phyloP scores from a whole-genome alignment of 2,888 invertebrate species.

The Scelioninae gen. 1 region DNA sequence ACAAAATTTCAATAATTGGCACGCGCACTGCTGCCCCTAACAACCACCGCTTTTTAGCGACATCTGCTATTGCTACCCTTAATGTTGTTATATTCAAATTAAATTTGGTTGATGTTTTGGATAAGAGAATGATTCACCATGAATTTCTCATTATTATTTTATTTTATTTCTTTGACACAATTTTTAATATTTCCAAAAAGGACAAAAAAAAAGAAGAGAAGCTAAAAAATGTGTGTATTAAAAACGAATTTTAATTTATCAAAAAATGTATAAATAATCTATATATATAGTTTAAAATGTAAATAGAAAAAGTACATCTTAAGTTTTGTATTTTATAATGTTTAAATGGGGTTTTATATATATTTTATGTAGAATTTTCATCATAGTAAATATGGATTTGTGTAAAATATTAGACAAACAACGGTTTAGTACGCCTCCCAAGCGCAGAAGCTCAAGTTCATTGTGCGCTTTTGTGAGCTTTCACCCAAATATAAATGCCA shows the following conservation, averaged over 20 bases:
- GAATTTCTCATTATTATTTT: not conserved
- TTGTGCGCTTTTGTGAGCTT: constrained; percentile 50
- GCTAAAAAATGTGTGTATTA: too few relatives aligned
- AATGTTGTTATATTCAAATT: constrained; percentile 56
- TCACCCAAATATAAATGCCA: constrained; percentile 53
- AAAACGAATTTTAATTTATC: too few relatives aligned
- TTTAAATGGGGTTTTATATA: too few relatives aligned
- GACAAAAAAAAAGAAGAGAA: too few relatives aligned
- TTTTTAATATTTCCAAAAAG: too few relatives aligned
- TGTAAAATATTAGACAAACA: constrained; percentile 5
- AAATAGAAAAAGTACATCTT: too few relatives aligned
- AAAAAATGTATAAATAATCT: too few relatives aligned
- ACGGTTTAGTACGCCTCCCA: constrained; percentile 5
- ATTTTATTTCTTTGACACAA: not conserved
- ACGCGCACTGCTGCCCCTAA: constrained; percentile 58
- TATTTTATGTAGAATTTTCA: not conserved
- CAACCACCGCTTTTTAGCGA: constrained; percentile 59
- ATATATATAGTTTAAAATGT: too few relatives aligned
- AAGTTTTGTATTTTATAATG: too few relatives aligned
- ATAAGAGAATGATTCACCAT: constrained; percentile 37
- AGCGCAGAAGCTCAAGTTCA: constrained; percentile 39
- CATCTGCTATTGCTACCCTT: constrained; percentile 50
- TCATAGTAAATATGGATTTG: too few relatives aligned
- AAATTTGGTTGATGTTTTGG: constrained; percentile 14
- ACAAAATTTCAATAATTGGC: constrained; percentile 63